phyloP scores from a whole-genome alignment of 2,113 vertebrate genomes.

The Embiotoca jacksoni region DNA sequence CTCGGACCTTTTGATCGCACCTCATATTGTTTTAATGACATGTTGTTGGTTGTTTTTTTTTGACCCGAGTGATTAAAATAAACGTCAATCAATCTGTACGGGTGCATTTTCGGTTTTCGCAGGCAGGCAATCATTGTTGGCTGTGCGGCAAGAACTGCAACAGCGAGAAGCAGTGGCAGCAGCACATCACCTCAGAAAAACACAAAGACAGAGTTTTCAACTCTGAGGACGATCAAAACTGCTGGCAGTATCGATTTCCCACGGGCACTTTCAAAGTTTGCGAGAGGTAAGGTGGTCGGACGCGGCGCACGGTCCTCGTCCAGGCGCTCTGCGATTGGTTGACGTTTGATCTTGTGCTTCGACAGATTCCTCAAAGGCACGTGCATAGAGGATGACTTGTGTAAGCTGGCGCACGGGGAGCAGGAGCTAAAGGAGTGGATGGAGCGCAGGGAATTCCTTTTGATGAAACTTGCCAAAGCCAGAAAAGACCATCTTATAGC shows the following conservation, averaged over 20 bases:
- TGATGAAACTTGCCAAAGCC: slow-evolving; percentile 98
- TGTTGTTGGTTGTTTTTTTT: too few relatives aligned
- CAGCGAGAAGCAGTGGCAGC: slow-evolving; percentile 98
- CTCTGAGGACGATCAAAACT: slow-evolving; percentile 96
- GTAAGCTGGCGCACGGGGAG: slow-evolving; percentile 93
- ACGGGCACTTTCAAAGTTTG: slow-evolving; percentile 95
- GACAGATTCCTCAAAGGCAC: slow-evolving; percentile 89
- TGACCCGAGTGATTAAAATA: too few relatives aligned
- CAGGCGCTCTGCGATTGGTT: not conserved
- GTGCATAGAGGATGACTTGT: slow-evolving; percentile 91
- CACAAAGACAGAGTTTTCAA: slow-evolving; percentile 98
- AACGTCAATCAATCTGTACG: not conserved
- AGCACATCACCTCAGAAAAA: slow-evolving; percentile 98
- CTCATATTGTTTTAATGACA: too few relatives aligned
- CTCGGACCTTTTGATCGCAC: too few relatives aligned
- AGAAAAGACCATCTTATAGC: slow-evolving; percentile 97
- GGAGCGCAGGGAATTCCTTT: slow-evolving; percentile 93
- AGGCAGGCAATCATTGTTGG: slow-evolving; percentile 99
- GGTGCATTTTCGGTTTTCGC: not conserved
- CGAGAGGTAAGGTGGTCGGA: slow-evolving; percentile 86
- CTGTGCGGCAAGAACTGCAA: slow-evolving; percentile 99
- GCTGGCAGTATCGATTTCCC: slow-evolving; percentile 98
- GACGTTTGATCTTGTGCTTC: slow-evolving; percentile 6
- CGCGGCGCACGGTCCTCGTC: too few relatives aligned
- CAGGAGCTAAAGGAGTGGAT: slow-evolving; percentile 96